Evolutionary conservation across 1,140 invertebrate genomes (phyloP).

Genomic region (Holcopasites calliopsidis): DNA sequence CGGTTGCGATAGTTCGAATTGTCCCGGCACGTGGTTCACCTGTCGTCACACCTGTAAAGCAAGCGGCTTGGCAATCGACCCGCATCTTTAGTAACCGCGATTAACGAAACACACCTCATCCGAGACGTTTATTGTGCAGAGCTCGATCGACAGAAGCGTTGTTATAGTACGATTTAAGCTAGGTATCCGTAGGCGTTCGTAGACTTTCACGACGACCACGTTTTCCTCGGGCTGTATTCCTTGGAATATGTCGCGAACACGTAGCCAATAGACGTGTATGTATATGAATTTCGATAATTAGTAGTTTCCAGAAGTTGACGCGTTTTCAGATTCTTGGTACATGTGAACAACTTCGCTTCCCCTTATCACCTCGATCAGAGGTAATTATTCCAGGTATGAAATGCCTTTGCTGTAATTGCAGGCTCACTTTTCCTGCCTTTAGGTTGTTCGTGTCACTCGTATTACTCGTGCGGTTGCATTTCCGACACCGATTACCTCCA

Average conservation of each 20-base stretch:
- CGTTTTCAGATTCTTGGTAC: not conserved
- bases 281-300: conserved; percentile 4
- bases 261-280: no score
- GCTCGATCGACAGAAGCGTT: not conserved
- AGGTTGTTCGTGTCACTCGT: not conserved
- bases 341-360: not conserved
- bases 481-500: conserved; percentile 10
- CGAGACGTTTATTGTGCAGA: not conserved
- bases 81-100: conserved; percentile 34
- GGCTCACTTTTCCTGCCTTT: not conserved
- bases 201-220: conserved; percentile 8
- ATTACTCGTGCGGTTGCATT: not conserved
- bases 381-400: not conserved
- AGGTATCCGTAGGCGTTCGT: conserved; percentile 8
- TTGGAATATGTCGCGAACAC: not conserved
- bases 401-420: not conserved
- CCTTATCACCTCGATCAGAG: not conserved
- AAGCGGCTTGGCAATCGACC: conserved; percentile 1
- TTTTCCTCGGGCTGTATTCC: not conserved
- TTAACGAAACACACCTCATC: conserved; percentile 40
- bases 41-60: conserved; percentile 22
- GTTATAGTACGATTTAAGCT: conserved; percentile 16
- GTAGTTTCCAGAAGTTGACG: not conserved
- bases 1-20: not conserved
- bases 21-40: not conserved